phyloP scores from a whole-genome alignment of 2,113 vertebrate species.

The Tenrec ecaudatus region DNA sequence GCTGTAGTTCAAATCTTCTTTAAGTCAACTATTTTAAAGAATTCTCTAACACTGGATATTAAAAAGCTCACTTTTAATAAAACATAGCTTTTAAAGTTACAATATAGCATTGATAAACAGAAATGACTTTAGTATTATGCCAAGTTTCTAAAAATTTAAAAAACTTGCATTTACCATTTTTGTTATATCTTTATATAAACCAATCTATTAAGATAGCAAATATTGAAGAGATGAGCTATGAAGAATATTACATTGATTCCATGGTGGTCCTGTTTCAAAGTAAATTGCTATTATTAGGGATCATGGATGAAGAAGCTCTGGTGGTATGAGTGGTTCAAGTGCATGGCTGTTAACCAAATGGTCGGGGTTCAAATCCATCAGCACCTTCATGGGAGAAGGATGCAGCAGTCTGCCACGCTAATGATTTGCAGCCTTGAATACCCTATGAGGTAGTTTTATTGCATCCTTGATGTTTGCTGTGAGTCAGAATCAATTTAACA shows the following conservation, averaged over 20 bases:
- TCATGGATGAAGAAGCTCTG: not conserved
- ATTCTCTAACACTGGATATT: not conserved
- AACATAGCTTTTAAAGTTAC: slow-evolving; percentile 56
- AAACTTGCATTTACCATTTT: slow-evolving; percentile 25
- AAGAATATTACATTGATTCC: not conserved
- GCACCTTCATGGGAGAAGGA: too few species aligned
- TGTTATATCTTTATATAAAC: slow-evolving; percentile 38
- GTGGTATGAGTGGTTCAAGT: too few species aligned
- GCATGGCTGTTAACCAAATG: too few species aligned
- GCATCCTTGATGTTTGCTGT: too few species aligned
- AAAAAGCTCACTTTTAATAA: slow-evolving; percentile 40
- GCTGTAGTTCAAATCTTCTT: slow-evolving; percentile 1
- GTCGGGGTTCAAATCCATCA: too few species aligned
- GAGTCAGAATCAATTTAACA: too few species aligned
- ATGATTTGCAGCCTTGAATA: too few species aligned
- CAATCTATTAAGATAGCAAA: not conserved
- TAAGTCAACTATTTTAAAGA: slow-evolving; percentile 28
- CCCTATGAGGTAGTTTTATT: too few species aligned
- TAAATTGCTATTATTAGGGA: slow-evolving; percentile 17
- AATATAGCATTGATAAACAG: slow-evolving; percentile 39
- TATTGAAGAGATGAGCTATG: slow-evolving; percentile 30
- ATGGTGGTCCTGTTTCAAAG: slow-evolving; percentile 45
- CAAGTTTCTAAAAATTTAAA: slow-evolving; percentile 24
- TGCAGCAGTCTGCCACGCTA: too few species aligned
- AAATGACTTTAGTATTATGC: not conserved